Evolutionary conservation across 2,888 invertebrate genomes (phyloP).

Genomic region (Rhagophthalmus giganteus): DNA sequence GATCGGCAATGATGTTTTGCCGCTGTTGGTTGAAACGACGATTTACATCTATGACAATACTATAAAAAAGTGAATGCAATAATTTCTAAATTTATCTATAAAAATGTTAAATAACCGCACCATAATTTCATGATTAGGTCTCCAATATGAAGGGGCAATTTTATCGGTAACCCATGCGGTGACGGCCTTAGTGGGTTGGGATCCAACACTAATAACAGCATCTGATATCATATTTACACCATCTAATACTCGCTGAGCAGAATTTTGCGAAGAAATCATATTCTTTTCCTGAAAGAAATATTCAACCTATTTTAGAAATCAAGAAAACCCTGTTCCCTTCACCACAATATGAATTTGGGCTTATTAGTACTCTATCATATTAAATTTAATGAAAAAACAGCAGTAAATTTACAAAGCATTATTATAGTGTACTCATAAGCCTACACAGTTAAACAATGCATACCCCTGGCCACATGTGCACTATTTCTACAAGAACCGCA

Average conservation of each 20-base stretch:
- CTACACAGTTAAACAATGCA: conserved; percentile 35
- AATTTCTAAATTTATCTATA: no score
- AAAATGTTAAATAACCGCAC: no score
- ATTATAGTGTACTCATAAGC: conserved; percentile 38
- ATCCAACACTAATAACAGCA: conserved; percentile 64
- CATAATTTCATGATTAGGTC: conserved; percentile 73
- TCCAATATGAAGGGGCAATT: conserved; percentile 80
- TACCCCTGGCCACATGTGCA: conserved; percentile 71
- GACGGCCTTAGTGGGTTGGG: conserved; percentile 71
- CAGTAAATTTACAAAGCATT: no score
- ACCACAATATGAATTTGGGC: conserved; percentile 23
- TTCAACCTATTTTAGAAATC: conserved; percentile 46
- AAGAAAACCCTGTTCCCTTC: conserved; percentile 8
- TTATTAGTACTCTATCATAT: conserved; percentile 31
- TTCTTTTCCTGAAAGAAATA: conserved; percentile 50
- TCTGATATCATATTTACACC: conserved; percentile 62
- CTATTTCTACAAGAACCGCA: conserved; percentile 67
- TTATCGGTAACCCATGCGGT: conserved; percentile 77
- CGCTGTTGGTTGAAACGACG: conserved; percentile 59
- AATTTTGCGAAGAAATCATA: conserved; percentile 48
- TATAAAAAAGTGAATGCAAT: conserved; percentile 42
- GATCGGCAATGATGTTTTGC: conserved; percentile 76
- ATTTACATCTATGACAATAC: conserved; percentile 69
- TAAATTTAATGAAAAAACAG: conserved; percentile 1
- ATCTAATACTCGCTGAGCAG: conserved; percentile 61